These are phyloP conservation scores for Amphipyra berbera DNA, from an alignment of 2,888 invertebrate genomes.

Conservation along the genomic window DNA sequence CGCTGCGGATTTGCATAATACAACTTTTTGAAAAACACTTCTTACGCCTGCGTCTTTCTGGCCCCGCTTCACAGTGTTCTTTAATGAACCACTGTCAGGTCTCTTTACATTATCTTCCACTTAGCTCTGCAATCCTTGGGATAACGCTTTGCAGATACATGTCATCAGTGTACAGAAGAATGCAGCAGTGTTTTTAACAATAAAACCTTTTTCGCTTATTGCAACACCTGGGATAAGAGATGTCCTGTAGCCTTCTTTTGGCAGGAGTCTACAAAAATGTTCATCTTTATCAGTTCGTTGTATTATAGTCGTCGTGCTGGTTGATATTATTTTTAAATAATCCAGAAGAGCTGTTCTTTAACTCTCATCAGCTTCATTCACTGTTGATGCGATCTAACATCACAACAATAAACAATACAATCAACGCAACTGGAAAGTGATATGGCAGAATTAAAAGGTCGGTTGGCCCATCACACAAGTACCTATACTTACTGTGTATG, in stretches of 20 bases:
- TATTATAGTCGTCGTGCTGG: neutral
- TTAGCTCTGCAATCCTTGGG: no score
- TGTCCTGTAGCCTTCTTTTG: neutral
- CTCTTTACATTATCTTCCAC: no score
- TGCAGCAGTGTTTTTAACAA: no score
- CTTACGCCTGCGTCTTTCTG: no score
- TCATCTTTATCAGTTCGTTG: neutral
- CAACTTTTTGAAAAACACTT: conserved; percentile 9
- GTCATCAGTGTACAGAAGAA: no score
- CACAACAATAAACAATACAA: conserved; percentile 28
- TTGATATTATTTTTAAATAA: neutral
- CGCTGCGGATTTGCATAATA: neutral
- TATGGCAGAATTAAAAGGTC: conserved; percentile 46
- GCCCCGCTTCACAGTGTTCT: no score
- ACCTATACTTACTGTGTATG: conserved; percentile 5
- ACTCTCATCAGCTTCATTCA: neutral
- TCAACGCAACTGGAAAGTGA: conserved; percentile 40
- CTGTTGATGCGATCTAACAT: neutral
- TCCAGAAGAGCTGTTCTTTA: neutral
- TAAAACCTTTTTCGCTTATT: no score
- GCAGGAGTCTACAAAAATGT: neutral
- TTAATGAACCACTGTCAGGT: no score
- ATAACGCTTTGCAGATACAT: no score
- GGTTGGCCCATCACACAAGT: conserved; percentile 29
- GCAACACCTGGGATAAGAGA: no score